These are phyloP conservation scores for Muscicapa comitata DNA, from an alignment of 2,797 vertebrate species.

Conservation along the genomic window DNA sequence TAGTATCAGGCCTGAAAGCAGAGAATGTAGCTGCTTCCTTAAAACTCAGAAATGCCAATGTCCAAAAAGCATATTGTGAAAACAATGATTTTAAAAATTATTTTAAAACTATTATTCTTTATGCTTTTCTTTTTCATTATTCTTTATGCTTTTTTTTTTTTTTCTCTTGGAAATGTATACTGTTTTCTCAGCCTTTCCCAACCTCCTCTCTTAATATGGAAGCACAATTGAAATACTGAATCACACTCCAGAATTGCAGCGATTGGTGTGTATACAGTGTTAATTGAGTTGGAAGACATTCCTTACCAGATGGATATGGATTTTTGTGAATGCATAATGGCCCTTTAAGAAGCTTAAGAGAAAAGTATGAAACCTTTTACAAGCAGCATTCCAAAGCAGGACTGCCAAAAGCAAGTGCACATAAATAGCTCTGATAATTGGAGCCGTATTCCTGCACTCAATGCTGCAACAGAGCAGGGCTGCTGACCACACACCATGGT, in stretches of 20 bases:
- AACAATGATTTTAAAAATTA: not conserved
- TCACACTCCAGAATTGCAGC: not conserved
- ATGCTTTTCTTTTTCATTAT: not conserved
- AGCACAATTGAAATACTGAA: conserved; percentile 3
- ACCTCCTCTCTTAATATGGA: not conserved
- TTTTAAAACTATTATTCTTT: not conserved
- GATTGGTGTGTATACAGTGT: not conserved
- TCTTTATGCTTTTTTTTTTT: not conserved
- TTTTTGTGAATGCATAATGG: conserved; percentile 56
- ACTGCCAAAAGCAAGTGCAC: conserved; percentile 66
- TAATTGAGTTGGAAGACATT: conserved; percentile 49
- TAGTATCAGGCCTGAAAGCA: not conserved
- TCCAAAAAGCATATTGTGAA: not conserved
- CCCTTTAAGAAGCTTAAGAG: conserved; percentile 61
- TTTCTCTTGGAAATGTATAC: not conserved
- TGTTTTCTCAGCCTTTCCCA: not conserved
- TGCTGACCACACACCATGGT: not conserved
- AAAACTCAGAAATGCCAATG: not conserved
- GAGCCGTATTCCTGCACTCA: conserved; percentile 6
- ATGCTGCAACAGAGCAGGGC: not conserved
- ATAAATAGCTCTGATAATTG: conserved; percentile 63
- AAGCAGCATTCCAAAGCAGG: conserved; percentile 53
- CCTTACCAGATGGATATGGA: conserved; percentile 60
- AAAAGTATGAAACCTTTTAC: conserved; percentile 63
- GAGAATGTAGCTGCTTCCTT: not conserved